Evolutionary conservation across 1,140 invertebrate species (phyloP).

Genomic region (Lepidurus arcticus): DNA sequence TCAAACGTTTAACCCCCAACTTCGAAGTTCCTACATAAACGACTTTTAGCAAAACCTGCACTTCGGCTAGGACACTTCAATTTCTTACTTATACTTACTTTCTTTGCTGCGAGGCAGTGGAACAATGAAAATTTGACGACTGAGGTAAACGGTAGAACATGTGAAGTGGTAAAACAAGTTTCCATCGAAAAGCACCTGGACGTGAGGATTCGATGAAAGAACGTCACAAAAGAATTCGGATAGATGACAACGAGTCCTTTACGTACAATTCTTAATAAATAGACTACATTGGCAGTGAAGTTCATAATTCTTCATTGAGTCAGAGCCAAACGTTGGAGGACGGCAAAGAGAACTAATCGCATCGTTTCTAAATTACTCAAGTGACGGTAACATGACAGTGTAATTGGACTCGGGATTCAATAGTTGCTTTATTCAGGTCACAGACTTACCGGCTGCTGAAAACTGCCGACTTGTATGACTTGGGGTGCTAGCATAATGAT

Average conservation of each 20-base stretch:
- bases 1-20: background rate
- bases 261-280: background rate
- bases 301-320: background rate
- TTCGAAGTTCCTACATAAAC: background rate
- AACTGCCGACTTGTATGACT: background rate
- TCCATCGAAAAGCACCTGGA: background rate
- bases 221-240: background rate
- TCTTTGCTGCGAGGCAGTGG: background rate
- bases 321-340: background rate
- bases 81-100: background rate
- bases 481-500: background rate
- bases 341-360: background rate
- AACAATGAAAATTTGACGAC: background rate
- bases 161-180: background rate
- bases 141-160: background rate
- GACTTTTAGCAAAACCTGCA: background rate
- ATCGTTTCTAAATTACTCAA: background rate
- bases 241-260: background rate
- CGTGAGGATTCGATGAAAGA: background rate
- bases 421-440: background rate
- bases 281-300: background rate
- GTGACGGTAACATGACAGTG: conserved; percentile 15
- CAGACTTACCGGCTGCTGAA: background rate
- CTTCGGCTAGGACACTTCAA: too few relatives aligned
- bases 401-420: background rate